These are phyloP conservation scores for Linyphia triangularis DNA, from an alignment of 2,888 invertebrate species.

Conservation along the genomic window DNA sequence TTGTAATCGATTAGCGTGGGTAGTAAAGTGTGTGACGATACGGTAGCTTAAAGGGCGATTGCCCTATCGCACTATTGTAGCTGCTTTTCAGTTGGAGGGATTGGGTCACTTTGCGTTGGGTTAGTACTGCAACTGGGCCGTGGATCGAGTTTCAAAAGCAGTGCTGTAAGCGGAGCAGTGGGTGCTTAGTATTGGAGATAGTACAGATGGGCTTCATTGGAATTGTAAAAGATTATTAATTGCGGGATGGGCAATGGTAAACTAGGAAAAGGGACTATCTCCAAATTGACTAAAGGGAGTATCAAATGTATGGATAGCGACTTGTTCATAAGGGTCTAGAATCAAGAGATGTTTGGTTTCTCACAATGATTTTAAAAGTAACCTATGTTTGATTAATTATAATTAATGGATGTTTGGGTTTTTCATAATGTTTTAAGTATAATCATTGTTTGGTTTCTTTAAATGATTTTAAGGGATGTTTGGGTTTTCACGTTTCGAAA, in stretches of 20 bases:
- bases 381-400: too few species aligned
- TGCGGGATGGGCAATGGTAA: neutral
- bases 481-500: too few species aligned
- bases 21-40: slow-evolving; percentile 56
- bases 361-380: too few species aligned
- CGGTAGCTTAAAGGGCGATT: slow-evolving; percentile 46
- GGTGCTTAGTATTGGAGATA: slow-evolving; percentile 44
- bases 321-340: neutral
- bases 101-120: slow-evolving; percentile 38
- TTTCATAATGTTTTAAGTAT: too few species aligned
- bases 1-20: slow-evolving; percentile 59
- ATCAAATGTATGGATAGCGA: neutral
- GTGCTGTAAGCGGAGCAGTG: slow-evolving; percentile 37
- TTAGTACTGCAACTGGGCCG: slow-evolving; percentile 26
- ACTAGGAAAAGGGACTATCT: slow-evolving; percentile 14
- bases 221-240: slow-evolving; percentile 42
- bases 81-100: slow-evolving; percentile 5
- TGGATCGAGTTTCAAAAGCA: slow-evolving; percentile 39
- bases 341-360: too few species aligned
- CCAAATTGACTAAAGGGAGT: neutral
- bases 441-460: too few species aligned
- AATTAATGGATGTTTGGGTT: too few species aligned
- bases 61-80: slow-evolving; percentile 24
- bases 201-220: slow-evolving; percentile 40
- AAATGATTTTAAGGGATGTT: too few species aligned